A percentile compares a stretch with the other conserved stretches of the same genome.
Conservation (phyloP, 2,888 invertebrate species). For the Orthosia incerta region DNA sequence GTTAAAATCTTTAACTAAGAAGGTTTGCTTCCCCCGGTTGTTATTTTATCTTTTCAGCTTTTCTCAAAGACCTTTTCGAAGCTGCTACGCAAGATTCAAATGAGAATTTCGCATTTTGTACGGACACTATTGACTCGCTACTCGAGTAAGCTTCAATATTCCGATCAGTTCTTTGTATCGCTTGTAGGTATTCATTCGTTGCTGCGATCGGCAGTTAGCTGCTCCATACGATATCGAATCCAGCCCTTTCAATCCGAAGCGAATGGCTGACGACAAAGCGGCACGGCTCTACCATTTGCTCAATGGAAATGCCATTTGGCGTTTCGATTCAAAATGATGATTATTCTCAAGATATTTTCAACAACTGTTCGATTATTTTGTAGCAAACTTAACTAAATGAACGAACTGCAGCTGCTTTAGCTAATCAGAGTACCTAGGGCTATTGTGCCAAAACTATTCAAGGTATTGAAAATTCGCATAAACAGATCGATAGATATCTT, state of each 20-base stretch:
- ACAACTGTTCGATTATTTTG: constrained; percentile 32
- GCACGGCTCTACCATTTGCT: constrained; percentile 78
- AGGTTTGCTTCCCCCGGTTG: constrained; percentile 7
- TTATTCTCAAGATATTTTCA: constrained; percentile 59
- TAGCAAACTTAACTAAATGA: constrained; percentile 19
- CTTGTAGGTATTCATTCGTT: constrained; percentile 76
- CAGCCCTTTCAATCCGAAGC: constrained; percentile 80
- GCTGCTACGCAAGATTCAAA: constrained; percentile 36
- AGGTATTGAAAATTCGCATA: too few relatives aligned
- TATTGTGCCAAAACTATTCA: too few relatives aligned
- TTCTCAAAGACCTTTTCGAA: constrained; percentile 21
- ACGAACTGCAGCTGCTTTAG: constrained; percentile 25
- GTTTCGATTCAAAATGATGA: constrained; percentile 74
- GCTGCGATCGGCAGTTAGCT: constrained; percentile 78
- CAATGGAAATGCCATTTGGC: constrained; percentile 83
- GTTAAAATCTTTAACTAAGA: constrained; percentile 1
- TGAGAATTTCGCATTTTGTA: constrained; percentile 58
- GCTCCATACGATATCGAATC: constrained; percentile 81
- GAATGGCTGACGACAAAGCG: constrained; percentile 81
- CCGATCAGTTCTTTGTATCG: constrained; percentile 79
- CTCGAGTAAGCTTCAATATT: constrained; percentile 74
- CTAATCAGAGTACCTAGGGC: too few relatives aligned
- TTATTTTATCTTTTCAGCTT: constrained; percentile 1
- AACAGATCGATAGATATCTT: too few relatives aligned
- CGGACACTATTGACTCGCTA: constrained; percentile 63